These are phyloP conservation scores for Lissonota sp. DNA, from an alignment of 2,888 invertebrate species.

Conservation along the genomic window DNA sequence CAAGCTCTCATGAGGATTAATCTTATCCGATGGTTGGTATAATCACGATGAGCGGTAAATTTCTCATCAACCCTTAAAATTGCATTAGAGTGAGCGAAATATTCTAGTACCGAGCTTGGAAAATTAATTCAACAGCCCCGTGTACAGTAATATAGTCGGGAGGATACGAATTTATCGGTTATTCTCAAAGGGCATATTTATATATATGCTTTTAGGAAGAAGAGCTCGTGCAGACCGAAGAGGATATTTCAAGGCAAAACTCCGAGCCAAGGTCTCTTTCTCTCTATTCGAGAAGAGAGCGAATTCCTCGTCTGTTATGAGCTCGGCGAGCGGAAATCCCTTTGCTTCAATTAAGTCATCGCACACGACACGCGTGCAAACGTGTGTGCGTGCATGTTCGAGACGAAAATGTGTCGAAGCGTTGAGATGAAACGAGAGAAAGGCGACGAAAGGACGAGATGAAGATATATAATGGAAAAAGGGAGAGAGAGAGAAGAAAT, in stretches of 20 bases:
- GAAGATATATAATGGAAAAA: neutral
- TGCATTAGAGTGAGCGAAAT: too few species aligned
- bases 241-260: constrained; percentile 23
- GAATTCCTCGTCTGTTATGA: constrained; percentile 37
- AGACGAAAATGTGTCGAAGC: constrained; percentile 16
- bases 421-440: constrained; percentile 19
- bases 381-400: neutral
- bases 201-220: neutral
- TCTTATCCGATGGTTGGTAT: too few species aligned
- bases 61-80: too few species aligned
- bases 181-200: constrained; percentile 9
- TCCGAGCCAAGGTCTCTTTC: neutral
- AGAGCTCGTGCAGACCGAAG: neutral
- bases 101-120: neutral
- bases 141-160: neutral
- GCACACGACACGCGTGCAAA: constrained; percentile 10
- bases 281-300: neutral
- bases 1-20: too few species aligned
- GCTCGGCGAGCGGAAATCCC: constrained; percentile 27
- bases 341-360: constrained; percentile 60
- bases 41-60: too few species aligned
- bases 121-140: constrained; percentile 19
- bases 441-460: constrained; percentile 1
- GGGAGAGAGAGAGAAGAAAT: constrained; percentile 19
- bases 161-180: neutral